phyloP scores from a whole-genome alignment of 2,888 invertebrate species.

The Baronia brevicornis region DNA sequence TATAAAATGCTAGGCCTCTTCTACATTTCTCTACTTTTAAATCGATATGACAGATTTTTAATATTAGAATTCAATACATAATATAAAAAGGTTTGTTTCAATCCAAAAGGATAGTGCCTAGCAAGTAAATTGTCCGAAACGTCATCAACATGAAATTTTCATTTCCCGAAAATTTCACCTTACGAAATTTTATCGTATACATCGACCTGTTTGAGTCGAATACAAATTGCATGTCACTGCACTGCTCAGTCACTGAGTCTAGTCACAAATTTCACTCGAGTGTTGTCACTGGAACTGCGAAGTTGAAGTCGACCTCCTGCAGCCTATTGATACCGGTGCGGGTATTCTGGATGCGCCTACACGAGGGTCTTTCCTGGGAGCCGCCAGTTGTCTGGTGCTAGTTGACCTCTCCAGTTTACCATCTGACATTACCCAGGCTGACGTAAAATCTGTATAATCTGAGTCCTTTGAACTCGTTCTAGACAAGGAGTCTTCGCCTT shows the following conservation, averaged over 20 bases:
- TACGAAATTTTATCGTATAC: no score
- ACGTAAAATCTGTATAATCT: constrained; percentile 80
- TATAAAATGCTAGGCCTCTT: constrained; percentile 14
- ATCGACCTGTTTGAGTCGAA: no score
- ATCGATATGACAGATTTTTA: constrained; percentile 27
- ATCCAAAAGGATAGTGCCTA: not conserved
- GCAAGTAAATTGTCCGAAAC: no score
- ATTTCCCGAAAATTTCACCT: no score
- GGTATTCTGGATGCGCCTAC: constrained; percentile 63
- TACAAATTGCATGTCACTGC: constrained; percentile 17
- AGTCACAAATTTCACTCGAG: constrained; percentile 21
- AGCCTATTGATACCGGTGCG: constrained; percentile 60
- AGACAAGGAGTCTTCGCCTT: constrained; percentile 61
- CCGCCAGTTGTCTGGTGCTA: constrained; percentile 68
- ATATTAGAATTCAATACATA: constrained; percentile 16
- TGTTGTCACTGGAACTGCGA: constrained; percentile 62
- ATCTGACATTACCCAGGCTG: constrained; percentile 83
- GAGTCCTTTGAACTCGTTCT: constrained; percentile 73
- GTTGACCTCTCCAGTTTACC: constrained; percentile 78
- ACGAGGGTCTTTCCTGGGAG: constrained; percentile 63
- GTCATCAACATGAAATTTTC: no score
- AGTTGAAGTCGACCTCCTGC: constrained; percentile 63
- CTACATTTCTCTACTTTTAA: constrained; percentile 18
- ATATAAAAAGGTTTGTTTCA: constrained; percentile 1
- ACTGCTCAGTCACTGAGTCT: constrained; percentile 26